Base-by-base conservation (phyloP, 2,113 vertebrate genomes). In the Limanda limanda region DNA sequence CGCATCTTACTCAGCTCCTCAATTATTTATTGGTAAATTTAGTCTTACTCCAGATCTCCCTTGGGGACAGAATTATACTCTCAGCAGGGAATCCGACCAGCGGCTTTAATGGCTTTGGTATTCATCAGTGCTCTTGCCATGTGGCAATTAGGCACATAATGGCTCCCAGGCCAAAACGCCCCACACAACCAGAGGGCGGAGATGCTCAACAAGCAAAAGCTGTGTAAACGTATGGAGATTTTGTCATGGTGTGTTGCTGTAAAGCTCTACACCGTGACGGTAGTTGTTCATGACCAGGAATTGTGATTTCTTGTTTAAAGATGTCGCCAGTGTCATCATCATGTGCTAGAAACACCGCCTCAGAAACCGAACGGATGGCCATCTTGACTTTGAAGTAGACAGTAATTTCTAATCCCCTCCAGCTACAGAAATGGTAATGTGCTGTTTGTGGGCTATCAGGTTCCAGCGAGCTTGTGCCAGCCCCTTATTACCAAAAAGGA, bases 1-100 rank as follows among this genome's bases (percentile, higher is more conserved):
- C 68, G 80, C 84, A 15, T 86, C 66, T 83, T 81, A 81, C 78
- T 69, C 79, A 42, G 69, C 84, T 77, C 80, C 73, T 93, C 84
- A 90, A 92, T 93, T 89, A 92, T 93, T 92, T 92, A 92, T 91
- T 87, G 78, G 86, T 86, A 83, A 89, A 90, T 91, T 87, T 86
- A 87, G 82, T 40, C 48, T 89, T 74, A 74, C 86, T 88, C 35
- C 62, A 88, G 45, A 87, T 84, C 86, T 73, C 84, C 78, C 85
- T 78, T 47, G 78, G 86, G 90, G 81, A 74, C 71, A 72, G 73
- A 90, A 89, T 91, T 87, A 86, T 77, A 69, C 79, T 84, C 81
- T 84, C 86, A 81, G 76, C 21, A 13, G 89, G 83, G 84, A 87
- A 74, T 88, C 81, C 88, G 82, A 84, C 79, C 89, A 84, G 72